Evolutionary conservation across 2,113 vertebrate species (phyloP), one percentile per base, ranked within the genome.

Genomic region (Chionomys nivalis): DNA sequence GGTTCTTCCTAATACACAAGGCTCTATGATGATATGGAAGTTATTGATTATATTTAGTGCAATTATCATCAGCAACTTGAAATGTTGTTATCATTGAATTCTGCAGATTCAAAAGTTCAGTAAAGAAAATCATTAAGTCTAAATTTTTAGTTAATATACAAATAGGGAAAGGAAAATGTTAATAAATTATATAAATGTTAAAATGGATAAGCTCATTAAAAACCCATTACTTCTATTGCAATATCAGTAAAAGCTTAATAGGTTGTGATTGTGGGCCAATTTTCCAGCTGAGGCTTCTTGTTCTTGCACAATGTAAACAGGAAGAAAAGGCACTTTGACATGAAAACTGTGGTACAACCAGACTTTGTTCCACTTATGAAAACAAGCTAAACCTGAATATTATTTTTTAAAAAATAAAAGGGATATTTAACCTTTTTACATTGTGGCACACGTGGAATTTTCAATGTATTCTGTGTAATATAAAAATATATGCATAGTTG

Each of bases 221-320:
- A 97, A 90, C 17, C 95, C 96, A 98, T 98, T 98, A 97, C 70
- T 94, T 96, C 92, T 95, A 92, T 96, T 96, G 93, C 96, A 97
- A 97, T 97, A 97, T 98, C 96, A 98, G 96, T 97, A 97, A 97
- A 98, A 97, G 96, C 97, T 97, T 98, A 97, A 97, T 98, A 97
- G 95, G 87, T 96, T 97, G 97, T 96, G 96, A 97, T 98, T 97
- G 96, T 95, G 95, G 95, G 87, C 96, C 97, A 98, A 97, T 98
- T 97, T 97, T 97, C 96, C 97, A 98, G 97, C 97, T 97, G 97
- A 97, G 94, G 16, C 87, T 95, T 95, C 89, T 97, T 96, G 78
- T 97, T 95, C 93, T 95, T 90, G 12, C 78, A 97, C 96, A 97
- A 88, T 97, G 94, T 97, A 97, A 98, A 97, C 97, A 97, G 96